Conservation (phyloP, 2,797 vertebrate genomes). For the Hydrophis major region DNA sequence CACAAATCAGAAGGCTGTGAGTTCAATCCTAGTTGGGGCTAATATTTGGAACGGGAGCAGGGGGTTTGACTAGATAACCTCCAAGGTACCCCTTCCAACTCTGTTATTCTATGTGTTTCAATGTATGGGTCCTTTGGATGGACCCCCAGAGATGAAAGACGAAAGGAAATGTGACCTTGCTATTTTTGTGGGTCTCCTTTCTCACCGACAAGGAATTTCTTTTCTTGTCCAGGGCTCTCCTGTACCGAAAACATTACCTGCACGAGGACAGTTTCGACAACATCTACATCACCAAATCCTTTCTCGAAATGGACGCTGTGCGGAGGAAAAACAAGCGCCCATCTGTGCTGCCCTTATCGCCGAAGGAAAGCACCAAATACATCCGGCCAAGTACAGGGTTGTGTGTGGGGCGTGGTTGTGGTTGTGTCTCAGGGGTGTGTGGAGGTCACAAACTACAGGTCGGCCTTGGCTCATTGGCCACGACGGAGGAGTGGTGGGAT, state of each 20-base stretch:
- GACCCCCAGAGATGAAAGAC: neutral
- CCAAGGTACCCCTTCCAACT: too few relatives aligned
- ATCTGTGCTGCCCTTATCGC: slow-evolving; percentile 78
- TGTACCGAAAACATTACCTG: slow-evolving; percentile 78
- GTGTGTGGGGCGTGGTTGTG: too few relatives aligned
- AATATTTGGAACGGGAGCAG: too few relatives aligned
- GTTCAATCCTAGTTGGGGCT: too few relatives aligned
- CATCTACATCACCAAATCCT: slow-evolving; percentile 78
- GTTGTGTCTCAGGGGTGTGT: too few relatives aligned
- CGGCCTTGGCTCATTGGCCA: too few relatives aligned
- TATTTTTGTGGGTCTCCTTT: neutral
- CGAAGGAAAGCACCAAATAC: slow-evolving; percentile 73
- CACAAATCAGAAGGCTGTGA: too few relatives aligned
- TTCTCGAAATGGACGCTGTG: slow-evolving; percentile 73
- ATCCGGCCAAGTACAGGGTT: slow-evolving; percentile 74
- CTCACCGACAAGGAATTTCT: neutral
- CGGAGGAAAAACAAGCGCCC: slow-evolving; percentile 61
- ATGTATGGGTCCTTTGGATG: neutral
- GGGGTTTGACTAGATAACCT: too few relatives aligned
- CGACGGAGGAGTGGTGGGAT: too few relatives aligned
- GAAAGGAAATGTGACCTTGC: neutral
- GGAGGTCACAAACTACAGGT: too few relatives aligned
- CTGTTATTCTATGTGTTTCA: too few relatives aligned
- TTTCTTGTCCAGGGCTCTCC: slow-evolving; percentile 67
- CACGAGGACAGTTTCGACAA: slow-evolving; percentile 79